Base-by-base conservation (phyloP, 2,797 vertebrate species). In the Bovichtus variegatus region DNA sequence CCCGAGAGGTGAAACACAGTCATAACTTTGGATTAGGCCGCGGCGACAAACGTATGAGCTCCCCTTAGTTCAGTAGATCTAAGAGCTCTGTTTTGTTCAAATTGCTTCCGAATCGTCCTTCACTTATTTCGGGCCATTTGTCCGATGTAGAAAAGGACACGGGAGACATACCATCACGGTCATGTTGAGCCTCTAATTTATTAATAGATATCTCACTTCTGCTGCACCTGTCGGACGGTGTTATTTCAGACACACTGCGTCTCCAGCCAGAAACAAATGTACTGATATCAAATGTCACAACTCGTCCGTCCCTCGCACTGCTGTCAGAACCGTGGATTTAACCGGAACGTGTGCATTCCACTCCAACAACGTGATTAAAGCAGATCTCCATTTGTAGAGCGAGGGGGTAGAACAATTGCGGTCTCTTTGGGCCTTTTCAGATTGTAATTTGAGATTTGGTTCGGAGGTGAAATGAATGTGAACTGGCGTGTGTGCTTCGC, bases 361-460 rank as follows among this genome's bases (percentile, higher is more conserved):
- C 59, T 74, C 51, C 16, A 84, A 73, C 78, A 81, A 40, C 53
- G 49, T 82, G 80, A 87, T 89, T 87, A 87, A 91, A 89, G 68
- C 27, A 82, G 75, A 88, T 84, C 74, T 89, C 86, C 59, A 76
- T 87, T 81, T 57, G 50, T 82, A 78, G 75, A 80, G 71, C 75
- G 63, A 71, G 16, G 60, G 51, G 27, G 66, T 58, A 81, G 82
- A 87, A 89, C 82, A 83, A 80, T 62, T 4, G 61, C 2, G 3
- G 78, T 78, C 86, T 86, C 76, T 69, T 81, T 64, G 54, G 83
- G 67, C 78, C 73, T 86, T 84, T 87, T 73, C 78, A 81, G 84
- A 90, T 86, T 81, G 81, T 76, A 91, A 91, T 90, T 91, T 84
- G 76, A 90, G 90, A 91, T 90, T 77, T 31, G 23, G 69, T 81